phyloP scores from a whole-genome alignment of 1,140 invertebrate genomes.

The Drosophila pseudoananassae region DNA sequence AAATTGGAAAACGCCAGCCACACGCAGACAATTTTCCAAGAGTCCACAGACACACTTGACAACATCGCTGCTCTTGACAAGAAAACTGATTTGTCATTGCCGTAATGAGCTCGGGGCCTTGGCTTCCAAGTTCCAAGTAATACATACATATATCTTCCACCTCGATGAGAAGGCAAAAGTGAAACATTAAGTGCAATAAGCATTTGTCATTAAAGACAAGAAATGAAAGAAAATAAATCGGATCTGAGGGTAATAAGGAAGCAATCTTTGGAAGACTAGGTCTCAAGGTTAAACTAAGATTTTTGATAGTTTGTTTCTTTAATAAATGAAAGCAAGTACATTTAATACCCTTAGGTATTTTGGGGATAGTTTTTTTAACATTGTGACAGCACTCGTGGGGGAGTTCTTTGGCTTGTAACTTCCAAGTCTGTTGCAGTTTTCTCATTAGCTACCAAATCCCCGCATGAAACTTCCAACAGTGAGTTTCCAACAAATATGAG shows the following conservation, averaged over 20 bases:
- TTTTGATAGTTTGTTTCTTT: background rate
- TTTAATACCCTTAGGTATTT: too few relatives aligned
- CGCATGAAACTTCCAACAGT: conserved; percentile 48
- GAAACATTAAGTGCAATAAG: conserved; percentile 69
- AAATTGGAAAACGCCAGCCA: conserved; percentile 73
- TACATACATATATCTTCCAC: background rate
- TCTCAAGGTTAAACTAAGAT: background rate
- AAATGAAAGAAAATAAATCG: background rate
- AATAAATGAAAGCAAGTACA: too few relatives aligned
- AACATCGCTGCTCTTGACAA: conserved; percentile 69
- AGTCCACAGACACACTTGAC: conserved; percentile 59
- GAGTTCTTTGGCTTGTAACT: background rate
- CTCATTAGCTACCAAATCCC: conserved; percentile 69
- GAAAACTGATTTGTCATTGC: conserved; percentile 79
- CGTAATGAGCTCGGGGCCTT: conserved; percentile 71
- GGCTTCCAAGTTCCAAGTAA: conserved; percentile 21
- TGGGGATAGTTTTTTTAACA: background rate
- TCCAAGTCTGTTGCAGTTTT: conserved; percentile 57
- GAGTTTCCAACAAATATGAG: conserved; percentile 45
- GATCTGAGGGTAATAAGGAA: background rate
- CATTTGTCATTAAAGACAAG: conserved; percentile 68
- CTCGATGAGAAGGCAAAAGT: conserved; percentile 68
- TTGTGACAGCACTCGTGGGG: background rate
- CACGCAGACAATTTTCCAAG: conserved; percentile 19
- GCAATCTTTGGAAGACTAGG: background rate